Base-by-base conservation (phyloP, 2,888 invertebrate species). In the Ecdyonurus torrentis region DNA sequence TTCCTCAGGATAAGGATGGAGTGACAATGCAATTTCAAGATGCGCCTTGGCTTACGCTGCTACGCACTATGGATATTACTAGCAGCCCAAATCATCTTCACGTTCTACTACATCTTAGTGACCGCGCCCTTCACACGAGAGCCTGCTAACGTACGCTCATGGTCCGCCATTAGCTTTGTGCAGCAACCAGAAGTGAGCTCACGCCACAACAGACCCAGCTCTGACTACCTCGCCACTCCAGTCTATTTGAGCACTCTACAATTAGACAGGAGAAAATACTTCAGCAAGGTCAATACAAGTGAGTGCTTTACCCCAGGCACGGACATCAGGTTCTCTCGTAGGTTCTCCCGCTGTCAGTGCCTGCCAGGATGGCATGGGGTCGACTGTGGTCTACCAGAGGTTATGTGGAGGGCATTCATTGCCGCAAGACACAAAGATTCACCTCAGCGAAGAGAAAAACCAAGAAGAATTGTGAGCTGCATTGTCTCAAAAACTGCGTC, bases 301-400 rank as follows among this genome's bases (percentile, higher is more conserved):
- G 20, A 55, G 7, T 65, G 65, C 58, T 65, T 64, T 60, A 50
- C 52, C 19, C 58, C 61, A 59, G 65, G 65, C 15, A 65, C 63
- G 25, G 65, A 65, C 61, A 50, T 63, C 23, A 25, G 59, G 10
- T 65, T 61, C 37, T 60, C 55, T 50, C 58, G 60, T 52, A 52
- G 53, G 15, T 61, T 63, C 52, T 58, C 61, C 18, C 64, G 61
- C 68, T 84, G 84, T 67, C 72, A 76, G 19, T 84, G 84, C 69
- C 73, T 76, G 62, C 75, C 74, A n/a, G 81, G 81, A 25, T 84
- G 83, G 82, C 84, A 84, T 70, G 83, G 84, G 1, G 74, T 75
- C 7, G 83, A 84, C 68, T 84, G 84, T 69, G 82, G 83, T 1
- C 82, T 83, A 68, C 83, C 84, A 2, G 84, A 84, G 72, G 81